Base-by-base conservation (phyloP, 2,113 vertebrate genomes). In the Myotis davidii region DNA sequence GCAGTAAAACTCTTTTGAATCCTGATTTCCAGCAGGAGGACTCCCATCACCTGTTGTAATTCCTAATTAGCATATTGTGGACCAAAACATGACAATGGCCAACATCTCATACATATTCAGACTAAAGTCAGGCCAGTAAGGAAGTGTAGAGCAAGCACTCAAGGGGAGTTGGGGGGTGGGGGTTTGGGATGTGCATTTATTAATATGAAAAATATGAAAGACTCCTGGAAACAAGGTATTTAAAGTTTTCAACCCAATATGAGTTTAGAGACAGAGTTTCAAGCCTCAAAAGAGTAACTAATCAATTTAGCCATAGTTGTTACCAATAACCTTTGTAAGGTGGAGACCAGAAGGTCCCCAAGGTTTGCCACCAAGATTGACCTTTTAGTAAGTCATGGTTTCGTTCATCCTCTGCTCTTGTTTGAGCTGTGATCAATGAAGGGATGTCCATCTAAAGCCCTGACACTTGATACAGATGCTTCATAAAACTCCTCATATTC, bases 181-280 rank as follows among this genome's bases (percentile, higher is more conserved):
- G 39, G 39, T n/a, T n/a, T n/a, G 5, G 39, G 39, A 13, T 27
- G 1, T 18, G 5, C 69, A 64, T 69, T 92, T 65, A 84, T 67
- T 45, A 39, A 67, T 12, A 37, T 16, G 10, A 39, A 56, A 32
- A 93, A 64, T 70, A 34, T 10, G 18, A 72, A 48, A n/a, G 29
- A 37, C 14, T 84, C 8, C 13, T 74, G 21, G 18, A 76, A 94
- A 65, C 17, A 92, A 91, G 20, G 9, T 20, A 78, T 90, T 94
- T 72, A 56, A 54, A 74, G 10, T 73, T 88, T 92, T 95, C 72
- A 94, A 45, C 23, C 69, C 37, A 92, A 17, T 90, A 77, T 50
- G 42, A 86, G n/a, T 90, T 97, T 78, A 78, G 54, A 96, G 76
- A 54, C 61, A 90, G n/a, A 85, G 45, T 73, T 65, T 21, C 61